phyloP scores from a whole-genome alignment of 2,888 invertebrate genomes.

The Dasysyrphus tricinctus region DNA sequence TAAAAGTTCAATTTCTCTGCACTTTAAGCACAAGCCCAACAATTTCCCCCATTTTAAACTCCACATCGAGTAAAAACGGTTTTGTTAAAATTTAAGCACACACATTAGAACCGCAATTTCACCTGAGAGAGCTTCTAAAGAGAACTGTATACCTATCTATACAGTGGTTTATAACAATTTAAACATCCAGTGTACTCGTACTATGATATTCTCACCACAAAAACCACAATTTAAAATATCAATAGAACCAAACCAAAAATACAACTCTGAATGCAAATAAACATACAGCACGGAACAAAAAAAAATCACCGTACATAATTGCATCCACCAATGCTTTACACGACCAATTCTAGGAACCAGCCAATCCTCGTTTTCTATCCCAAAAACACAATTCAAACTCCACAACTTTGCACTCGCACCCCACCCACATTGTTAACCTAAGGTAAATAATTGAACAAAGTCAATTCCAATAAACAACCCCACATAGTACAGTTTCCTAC shows the following conservation, averaged over 20 bases:
- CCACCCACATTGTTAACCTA: slow-evolving; percentile 21
- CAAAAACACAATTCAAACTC: neutral
- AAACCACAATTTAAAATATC: slow-evolving; percentile 60
- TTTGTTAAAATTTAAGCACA: slow-evolving; percentile 15
- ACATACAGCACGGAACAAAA: neutral
- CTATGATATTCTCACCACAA: slow-evolving; percentile 47
- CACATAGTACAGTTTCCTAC: slow-evolving; percentile 20
- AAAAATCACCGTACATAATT: slow-evolving; percentile 39
- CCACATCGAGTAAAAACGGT: neutral
- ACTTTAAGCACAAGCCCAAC: neutral
- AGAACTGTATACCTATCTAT: too few relatives aligned
- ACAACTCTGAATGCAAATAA: slow-evolving; percentile 17
- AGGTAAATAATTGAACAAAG: slow-evolving; percentile 74
- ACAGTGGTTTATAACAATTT: slow-evolving; percentile 34
- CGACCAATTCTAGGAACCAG: neutral
- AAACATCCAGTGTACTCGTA: slow-evolving; percentile 6
- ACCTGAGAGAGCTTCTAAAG: slow-evolving; percentile 1
- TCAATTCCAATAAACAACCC: slow-evolving; percentile 67
- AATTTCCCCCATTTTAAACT: neutral
- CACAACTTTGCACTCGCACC: neutral
- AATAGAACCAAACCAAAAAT: slow-evolving; percentile 42
- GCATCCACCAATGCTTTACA: slow-evolving; percentile 39
- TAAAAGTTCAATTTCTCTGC: slow-evolving; percentile 61
- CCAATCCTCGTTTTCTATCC: neutral
- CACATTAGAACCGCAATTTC: slow-evolving; percentile 37